phyloP scores from a whole-genome alignment of 2,797 vertebrate genomes.

The Triplophysa bombifrons region DNA sequence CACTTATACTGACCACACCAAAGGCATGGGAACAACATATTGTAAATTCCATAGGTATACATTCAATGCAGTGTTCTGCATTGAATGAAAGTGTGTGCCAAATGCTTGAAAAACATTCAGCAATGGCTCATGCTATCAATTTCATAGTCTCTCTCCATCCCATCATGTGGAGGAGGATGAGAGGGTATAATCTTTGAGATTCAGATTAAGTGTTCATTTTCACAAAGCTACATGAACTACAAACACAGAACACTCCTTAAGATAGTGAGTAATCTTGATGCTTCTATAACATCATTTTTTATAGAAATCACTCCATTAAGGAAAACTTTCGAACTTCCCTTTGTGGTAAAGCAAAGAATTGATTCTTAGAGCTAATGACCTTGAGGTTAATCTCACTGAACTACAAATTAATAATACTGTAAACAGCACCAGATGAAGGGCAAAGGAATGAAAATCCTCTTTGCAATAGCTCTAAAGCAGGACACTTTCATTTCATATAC shows the following conservation, averaged over 20 bases:
- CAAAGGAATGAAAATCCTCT: slow-evolving; percentile 30
- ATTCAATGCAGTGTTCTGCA: not conserved
- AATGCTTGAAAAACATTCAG: not conserved
- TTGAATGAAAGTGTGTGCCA: not conserved
- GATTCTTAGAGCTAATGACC: slow-evolving; percentile 30
- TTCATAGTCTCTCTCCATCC: not conserved
- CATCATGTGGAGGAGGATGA: not conserved
- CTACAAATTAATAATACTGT: slow-evolving; percentile 28
- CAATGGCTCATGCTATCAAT: not conserved
- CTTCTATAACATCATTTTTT: not conserved
- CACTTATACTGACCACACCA: not conserved
- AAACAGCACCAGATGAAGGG: slow-evolving; percentile 26
- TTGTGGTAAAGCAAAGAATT: not conserved
- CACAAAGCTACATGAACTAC: slow-evolving; percentile 25
- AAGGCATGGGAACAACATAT: not conserved
- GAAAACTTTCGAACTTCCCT: slow-evolving; percentile 4
- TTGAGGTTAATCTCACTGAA: slow-evolving; percentile 38
- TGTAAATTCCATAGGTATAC: not conserved
- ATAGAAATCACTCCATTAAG: not conserved
- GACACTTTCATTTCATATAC: not conserved
- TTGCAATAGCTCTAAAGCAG: not conserved
- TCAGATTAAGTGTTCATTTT: slow-evolving; percentile 53
- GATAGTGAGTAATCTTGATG: not conserved
- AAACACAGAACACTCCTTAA: not conserved
- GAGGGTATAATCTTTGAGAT: slow-evolving; percentile 33